Evolutionary conservation across 2,888 invertebrate species (phyloP).

Genomic region (Tenthredo livida): DNA sequence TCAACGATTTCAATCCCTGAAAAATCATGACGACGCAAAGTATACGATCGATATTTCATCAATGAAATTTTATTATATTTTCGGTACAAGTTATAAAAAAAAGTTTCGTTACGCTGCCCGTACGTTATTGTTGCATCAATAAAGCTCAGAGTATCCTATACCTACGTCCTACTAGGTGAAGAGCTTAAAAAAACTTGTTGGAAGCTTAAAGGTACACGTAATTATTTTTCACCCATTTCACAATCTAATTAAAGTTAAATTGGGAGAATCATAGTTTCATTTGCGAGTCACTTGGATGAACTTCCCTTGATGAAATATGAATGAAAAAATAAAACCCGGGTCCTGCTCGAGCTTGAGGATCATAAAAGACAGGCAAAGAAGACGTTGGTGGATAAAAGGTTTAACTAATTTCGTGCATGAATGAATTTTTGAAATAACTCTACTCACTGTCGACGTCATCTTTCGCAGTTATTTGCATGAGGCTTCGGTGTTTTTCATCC

Average conservation of each 20-base stretch:
- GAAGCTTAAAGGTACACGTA: not conserved
- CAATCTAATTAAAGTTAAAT: not conserved
- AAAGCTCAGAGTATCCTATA: not conserved
- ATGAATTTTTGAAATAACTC: not conserved
- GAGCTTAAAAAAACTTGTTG: not conserved
- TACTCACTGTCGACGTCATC: constrained; percentile 40
- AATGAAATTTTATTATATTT: too few relatives aligned
- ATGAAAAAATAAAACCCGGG: not conserved
- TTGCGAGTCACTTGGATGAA: not conserved
- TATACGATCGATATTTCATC: not conserved
- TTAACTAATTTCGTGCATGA: not conserved
- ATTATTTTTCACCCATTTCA: constrained; percentile 3
- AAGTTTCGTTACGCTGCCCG: not conserved
- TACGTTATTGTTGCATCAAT: not conserved
- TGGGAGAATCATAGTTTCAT: not conserved
- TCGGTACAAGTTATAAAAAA: not conserved
- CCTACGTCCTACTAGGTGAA: not conserved
- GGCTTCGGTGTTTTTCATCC: not conserved
- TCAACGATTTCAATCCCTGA: not conserved
- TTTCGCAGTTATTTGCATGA: constrained; percentile 35
- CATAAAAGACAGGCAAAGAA: not conserved
- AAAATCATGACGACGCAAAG: not conserved
- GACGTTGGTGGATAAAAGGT: not conserved
- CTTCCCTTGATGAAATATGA: not conserved
- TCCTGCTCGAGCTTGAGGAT: not conserved